These are phyloP conservation scores for Thaleichthys pacificus DNA, from an alignment of 2,797 vertebrate genomes.

Conservation along the genomic window DNA sequence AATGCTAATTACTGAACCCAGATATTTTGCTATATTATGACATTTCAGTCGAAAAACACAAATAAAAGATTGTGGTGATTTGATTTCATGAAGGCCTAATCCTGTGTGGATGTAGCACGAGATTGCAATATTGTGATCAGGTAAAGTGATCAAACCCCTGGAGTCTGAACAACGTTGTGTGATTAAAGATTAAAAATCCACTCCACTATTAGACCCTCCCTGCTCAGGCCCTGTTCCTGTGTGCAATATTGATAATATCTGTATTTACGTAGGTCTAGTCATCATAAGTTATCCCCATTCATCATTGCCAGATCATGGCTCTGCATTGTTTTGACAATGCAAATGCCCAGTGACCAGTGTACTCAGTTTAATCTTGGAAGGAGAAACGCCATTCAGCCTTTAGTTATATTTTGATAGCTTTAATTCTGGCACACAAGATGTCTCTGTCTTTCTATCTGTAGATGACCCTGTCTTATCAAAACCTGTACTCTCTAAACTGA, in stretches of 20 bases:
- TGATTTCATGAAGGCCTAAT: constrained; percentile 7
- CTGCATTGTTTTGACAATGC: background rate
- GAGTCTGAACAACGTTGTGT: too few species aligned
- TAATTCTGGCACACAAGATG: constrained; percentile 20
- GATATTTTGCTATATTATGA: constrained; percentile 29
- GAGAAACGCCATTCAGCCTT: background rate
- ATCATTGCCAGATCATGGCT: background rate
- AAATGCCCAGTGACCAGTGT: background rate
- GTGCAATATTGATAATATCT: constrained; percentile 17
- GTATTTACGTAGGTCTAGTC: too few species aligned
- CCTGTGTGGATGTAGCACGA: constrained; percentile 4
- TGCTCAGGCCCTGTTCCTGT: background rate
- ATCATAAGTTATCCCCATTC: background rate
- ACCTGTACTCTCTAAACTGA: background rate
- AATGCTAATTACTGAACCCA: background rate
- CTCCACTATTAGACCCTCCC: too few species aligned
- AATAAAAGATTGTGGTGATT: too few species aligned
- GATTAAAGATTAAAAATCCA: too few species aligned
- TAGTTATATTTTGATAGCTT: constrained; percentile 3
- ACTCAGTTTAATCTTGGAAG: background rate
- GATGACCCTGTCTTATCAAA: background rate
- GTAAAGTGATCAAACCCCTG: background rate
- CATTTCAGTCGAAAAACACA: background rate
- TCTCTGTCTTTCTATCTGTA: background rate
- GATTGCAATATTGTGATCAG: background rate